Evolutionary conservation across 2,888 invertebrate genomes (phyloP).

Genomic region (Hirtodrosophila confusa): DNA sequence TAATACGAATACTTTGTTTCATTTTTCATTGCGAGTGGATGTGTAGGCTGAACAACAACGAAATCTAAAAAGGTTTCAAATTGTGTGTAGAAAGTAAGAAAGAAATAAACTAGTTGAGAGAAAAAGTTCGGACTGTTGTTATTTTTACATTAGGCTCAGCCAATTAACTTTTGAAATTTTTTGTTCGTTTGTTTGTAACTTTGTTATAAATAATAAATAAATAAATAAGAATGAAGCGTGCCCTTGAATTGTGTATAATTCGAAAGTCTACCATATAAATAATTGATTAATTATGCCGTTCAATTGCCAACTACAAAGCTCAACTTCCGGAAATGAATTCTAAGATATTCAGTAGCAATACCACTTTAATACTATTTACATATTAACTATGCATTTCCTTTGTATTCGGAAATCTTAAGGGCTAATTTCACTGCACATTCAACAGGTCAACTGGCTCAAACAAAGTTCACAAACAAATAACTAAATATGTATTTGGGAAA

Average conservation of each 20-base stretch:
- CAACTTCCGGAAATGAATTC: too few relatives aligned
- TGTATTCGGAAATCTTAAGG: too few relatives aligned
- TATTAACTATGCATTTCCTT: too few relatives aligned
- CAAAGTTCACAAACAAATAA: too few relatives aligned
- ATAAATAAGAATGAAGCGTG: conserved; percentile 2
- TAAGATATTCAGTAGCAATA: too few relatives aligned
- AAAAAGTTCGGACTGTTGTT: conserved; percentile 30
- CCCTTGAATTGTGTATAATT: conserved; percentile 15
- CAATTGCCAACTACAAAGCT: too few relatives aligned
- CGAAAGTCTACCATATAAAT: conserved; percentile 12
- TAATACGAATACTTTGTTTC: conserved; percentile 11
- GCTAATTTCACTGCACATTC: too few relatives aligned
- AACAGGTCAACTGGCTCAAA: too few relatives aligned
- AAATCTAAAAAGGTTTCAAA: conserved; percentile 2
- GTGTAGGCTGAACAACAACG: too few relatives aligned
- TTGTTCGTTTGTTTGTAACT: neutral
- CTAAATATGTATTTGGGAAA: too few relatives aligned
- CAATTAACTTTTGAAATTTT: conserved; percentile 37
- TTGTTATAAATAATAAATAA: conserved; percentile 8
- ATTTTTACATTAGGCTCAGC: conserved; percentile 33
- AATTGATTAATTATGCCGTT: conserved; percentile 5
- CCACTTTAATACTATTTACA: too few relatives aligned
- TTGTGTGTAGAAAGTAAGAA: conserved; percentile 2
- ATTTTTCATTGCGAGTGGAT: conserved; percentile 16
- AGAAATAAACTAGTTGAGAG: conserved; percentile 2